Evolutionary conservation across 2,888 invertebrate genomes (phyloP).

Genomic region (Drosophila mimica): DNA sequence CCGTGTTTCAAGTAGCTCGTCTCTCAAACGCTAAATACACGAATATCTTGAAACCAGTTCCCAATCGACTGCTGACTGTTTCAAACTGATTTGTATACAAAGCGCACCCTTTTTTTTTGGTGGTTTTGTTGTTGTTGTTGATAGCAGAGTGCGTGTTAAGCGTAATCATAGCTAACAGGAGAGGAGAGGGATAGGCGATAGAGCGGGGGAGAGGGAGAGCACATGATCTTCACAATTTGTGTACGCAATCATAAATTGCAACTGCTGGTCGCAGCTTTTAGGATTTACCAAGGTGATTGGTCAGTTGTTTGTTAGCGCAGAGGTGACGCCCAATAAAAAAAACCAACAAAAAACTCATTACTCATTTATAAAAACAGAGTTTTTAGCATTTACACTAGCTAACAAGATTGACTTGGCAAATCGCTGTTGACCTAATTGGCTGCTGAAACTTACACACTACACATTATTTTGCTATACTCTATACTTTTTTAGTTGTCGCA

Average conservation of each 20-base stretch:
- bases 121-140: neutral
- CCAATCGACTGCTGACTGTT: constrained; percentile 19
- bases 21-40: constrained; percentile 12
- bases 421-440: constrained; percentile 17
- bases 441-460: neutral
- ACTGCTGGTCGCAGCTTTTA: constrained; percentile 48
- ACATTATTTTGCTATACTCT: neutral
- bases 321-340: constrained; percentile 22
- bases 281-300: constrained; percentile 65
- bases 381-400: constrained; percentile 38
- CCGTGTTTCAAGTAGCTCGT: constrained; percentile 48
- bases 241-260: constrained; percentile 21
- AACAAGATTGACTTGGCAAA: constrained; percentile 20
- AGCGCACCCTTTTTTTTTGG: constrained; percentile 27
- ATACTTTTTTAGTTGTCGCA: constrained; percentile 35
- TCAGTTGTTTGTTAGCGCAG: constrained; percentile 31
- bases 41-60: constrained; percentile 57
- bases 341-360: constrained; percentile 41
- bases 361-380: constrained; percentile 52
- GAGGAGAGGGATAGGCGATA: neutral
- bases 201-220: neutral
- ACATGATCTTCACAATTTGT: constrained; percentile 21
- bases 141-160: constrained; percentile 26
- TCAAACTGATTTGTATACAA: constrained; percentile 60
- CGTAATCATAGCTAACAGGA: constrained; percentile 2